Conservation (phyloP, 2,113 vertebrate species). For the Chaenogobius annularis region DNA sequence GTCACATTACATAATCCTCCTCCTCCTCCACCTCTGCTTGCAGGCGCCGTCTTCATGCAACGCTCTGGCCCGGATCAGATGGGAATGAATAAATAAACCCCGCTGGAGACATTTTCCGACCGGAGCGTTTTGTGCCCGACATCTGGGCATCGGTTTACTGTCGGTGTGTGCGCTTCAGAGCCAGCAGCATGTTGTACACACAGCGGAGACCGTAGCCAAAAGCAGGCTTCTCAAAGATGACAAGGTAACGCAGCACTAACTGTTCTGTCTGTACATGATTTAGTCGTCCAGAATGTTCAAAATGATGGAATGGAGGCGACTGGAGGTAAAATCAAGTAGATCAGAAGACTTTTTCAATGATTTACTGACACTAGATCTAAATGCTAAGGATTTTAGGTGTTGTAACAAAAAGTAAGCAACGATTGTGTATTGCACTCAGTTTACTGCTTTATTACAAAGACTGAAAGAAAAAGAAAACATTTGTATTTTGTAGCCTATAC, state of each 20-base stretch:
- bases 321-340: no score
- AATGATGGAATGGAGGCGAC: no score
- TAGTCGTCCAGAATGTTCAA: no score
- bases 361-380: no score
- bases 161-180: conserved; percentile 63
- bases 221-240: conserved; percentile 75
- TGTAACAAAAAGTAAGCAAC: no score
- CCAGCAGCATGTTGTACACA: conserved; percentile 68
- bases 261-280: no score
- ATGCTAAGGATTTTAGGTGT: no score
- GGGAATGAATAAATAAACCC: conserved; percentile 42
- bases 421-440: no score
- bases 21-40: conserved; percentile 65
- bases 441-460: no score
- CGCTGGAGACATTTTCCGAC: conserved; percentile 35
- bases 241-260: conserved; percentile 56
- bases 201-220: conserved; percentile 72
- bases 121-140: conserved; percentile 27
- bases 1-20: conserved; percentile 66
- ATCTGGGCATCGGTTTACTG: conserved; percentile 53
- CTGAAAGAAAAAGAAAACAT: no score
- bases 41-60: conserved; percentile 41
- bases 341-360: no score
- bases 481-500: no score
- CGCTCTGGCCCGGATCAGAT: conserved; percentile 39